Conservation (phyloP, 2,888 invertebrate species). For the Hemistola chrysoprasaria region DNA sequence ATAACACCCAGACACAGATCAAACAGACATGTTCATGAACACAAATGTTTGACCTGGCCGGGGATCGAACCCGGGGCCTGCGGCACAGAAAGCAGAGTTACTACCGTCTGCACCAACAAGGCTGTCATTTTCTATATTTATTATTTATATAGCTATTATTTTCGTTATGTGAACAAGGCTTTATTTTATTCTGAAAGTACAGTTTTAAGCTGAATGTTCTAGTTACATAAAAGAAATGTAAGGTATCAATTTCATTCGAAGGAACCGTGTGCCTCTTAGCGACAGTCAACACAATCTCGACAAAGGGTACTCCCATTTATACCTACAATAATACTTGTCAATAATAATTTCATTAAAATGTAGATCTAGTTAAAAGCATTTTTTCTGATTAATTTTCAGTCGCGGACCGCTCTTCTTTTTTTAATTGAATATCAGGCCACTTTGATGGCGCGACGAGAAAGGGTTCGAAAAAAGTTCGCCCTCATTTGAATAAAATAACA, state of each 20-base stretch:
- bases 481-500: slow-evolving; percentile 83
- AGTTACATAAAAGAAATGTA: not conserved
- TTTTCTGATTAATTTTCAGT: slow-evolving; percentile 83
- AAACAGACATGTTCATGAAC: too few relatives aligned
- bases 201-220: too few relatives aligned
- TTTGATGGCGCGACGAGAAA: slow-evolving; percentile 79
- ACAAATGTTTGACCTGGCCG: too few relatives aligned
- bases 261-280: slow-evolving; percentile 17
- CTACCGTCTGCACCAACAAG: too few relatives aligned
- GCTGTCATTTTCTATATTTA: too few relatives aligned
- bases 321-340: slow-evolving; percentile 70
- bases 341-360: slow-evolving; percentile 83
- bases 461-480: slow-evolving; percentile 78
- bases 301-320: slow-evolving; percentile 67
- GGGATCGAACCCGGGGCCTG: too few relatives aligned
- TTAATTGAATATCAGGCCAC: slow-evolving; percentile 83
- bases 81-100: too few relatives aligned
- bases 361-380: slow-evolving; percentile 83
- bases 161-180: too few relatives aligned
- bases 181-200: too few relatives aligned
- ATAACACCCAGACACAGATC: too few relatives aligned
- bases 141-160: too few relatives aligned
- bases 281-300: slow-evolving; percentile 61
- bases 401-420: slow-evolving; percentile 78
- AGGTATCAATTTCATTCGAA: slow-evolving; percentile 11